Evolutionary conservation across 2,113 vertebrate species (phyloP).

Genomic region (Anguilla rostrata): DNA sequence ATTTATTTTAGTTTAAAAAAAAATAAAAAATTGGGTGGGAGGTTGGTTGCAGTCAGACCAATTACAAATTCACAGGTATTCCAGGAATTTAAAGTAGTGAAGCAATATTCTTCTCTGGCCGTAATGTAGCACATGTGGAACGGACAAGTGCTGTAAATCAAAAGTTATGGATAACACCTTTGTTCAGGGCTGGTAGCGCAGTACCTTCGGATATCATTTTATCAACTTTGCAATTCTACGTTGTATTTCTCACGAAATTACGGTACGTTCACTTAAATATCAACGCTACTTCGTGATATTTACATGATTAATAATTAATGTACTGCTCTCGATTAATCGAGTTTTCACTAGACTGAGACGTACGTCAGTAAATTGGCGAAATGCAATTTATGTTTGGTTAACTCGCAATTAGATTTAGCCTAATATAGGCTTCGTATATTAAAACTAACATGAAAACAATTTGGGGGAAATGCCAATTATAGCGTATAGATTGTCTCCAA

Average conservation of each 20-base stretch:
- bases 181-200: slow-evolving; percentile 36
- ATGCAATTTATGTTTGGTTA: not conserved
- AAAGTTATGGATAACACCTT: slow-evolving; percentile 38
- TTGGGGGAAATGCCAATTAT: not conserved
- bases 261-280: slow-evolving; percentile 45
- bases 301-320: not conserved
- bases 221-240: not conserved
- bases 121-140: slow-evolving; percentile 72
- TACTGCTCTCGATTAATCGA: not conserved
- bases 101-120: slow-evolving; percentile 25
- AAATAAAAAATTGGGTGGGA: too few relatives aligned
- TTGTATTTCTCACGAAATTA: slow-evolving; percentile 24
- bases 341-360: too few relatives aligned
- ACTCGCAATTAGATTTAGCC: not conserved
- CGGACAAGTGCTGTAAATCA: slow-evolving; percentile 65
- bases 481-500: not conserved
- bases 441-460: not conserved
- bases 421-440: not conserved
- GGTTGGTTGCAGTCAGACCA: not conserved
- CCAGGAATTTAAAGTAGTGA: not conserved
- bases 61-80: not conserved
- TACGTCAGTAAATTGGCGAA: too few relatives aligned
- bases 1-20: too few relatives aligned
- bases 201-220: not conserved
- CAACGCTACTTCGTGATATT: not conserved